A percentile compares a stretch with the other conserved stretches of the same genome.
phyloP scores from a whole-genome alignment of 1,140 invertebrate genomes.

The Zaprionus inermis region DNA sequence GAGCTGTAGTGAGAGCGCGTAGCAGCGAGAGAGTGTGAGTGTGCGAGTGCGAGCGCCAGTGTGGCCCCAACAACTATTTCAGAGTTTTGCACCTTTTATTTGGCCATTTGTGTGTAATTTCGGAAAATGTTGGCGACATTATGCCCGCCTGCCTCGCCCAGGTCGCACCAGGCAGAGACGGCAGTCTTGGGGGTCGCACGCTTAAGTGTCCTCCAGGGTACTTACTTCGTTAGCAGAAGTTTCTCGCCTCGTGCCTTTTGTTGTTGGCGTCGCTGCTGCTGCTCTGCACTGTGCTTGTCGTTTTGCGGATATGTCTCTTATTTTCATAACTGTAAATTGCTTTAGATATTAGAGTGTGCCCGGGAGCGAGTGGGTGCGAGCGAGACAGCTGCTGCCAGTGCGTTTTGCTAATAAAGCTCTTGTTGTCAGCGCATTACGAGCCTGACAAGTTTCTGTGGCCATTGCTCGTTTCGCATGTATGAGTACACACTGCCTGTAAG shows the following conservation, averaged over 20 bases:
- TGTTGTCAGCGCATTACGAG: conserved; percentile 57
- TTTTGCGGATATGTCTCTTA: conserved; percentile 83
- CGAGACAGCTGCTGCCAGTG: conserved; percentile 20
- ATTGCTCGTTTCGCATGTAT: conserved; percentile 16
- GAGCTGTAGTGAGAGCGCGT: conserved; percentile 6
- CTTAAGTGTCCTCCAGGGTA: conserved; percentile 84
- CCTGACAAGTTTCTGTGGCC: conserved; percentile 45
- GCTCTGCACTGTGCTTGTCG: conserved; percentile 64
- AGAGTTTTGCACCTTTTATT: conserved; percentile 81
- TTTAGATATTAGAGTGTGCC: conserved; percentile 82
- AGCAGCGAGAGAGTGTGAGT: conserved; percentile 2
- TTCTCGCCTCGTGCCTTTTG: conserved; percentile 65
- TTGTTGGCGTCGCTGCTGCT: conserved; percentile 42
- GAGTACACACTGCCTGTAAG: background rate
- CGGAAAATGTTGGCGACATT: conserved; percentile 80
- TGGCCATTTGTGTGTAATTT: conserved; percentile 81
- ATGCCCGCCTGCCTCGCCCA: conserved; percentile 53
- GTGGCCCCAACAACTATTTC: conserved; percentile 52
- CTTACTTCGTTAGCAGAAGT: conserved; percentile 83
- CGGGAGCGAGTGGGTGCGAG: background rate
- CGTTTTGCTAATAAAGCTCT: conserved; percentile 52
- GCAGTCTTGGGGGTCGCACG: conserved; percentile 64
- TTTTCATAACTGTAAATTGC: conserved; percentile 84
- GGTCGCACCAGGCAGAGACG: conserved; percentile 29
- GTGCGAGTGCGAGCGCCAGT: conserved; percentile 1